Evolutionary conservation across 1,140 invertebrate species (phyloP).

Genomic region (Pseudomyrmex gracilis): DNA sequence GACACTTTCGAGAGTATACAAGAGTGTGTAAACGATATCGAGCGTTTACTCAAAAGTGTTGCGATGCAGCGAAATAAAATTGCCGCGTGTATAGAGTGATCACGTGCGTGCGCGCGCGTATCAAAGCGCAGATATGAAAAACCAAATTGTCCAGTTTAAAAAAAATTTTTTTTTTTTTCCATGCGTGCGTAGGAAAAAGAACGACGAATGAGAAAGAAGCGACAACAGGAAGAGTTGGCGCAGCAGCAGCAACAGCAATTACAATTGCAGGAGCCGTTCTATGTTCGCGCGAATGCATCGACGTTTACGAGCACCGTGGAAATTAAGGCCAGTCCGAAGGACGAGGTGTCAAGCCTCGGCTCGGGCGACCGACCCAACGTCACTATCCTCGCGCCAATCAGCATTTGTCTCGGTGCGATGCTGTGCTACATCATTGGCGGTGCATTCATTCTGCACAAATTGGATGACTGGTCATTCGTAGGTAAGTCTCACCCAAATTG

Average conservation of each 20-base stretch:
- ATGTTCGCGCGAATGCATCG: conserved; percentile 91
- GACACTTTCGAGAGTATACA: conserved; percentile 36
- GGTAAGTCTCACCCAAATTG: conserved; percentile 70
- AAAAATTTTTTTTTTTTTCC: conserved; percentile 19
- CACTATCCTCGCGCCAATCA: conserved; percentile 91
- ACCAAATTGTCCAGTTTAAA: conserved; percentile 4
- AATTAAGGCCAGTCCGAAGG: conserved; percentile 88
- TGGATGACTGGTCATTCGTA: conserved; percentile 94
- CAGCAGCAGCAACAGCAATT: conserved; percentile 88
- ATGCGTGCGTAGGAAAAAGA: conserved; percentile 87
- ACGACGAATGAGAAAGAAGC: conserved; percentile 90
- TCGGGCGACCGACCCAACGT: conserved; percentile 88
- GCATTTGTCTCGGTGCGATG: conserved; percentile 92
- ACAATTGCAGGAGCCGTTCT: conserved; percentile 92
- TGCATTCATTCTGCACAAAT: conserved; percentile 93
- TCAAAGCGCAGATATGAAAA: conserved; percentile 2
- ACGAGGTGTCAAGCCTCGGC: conserved; percentile 83
- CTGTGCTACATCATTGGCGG: conserved; percentile 94
- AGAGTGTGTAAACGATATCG: conserved; percentile 47
- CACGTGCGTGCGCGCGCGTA: not conserved
- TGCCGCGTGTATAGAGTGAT: conserved; percentile 4
- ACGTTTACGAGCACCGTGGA: conserved; percentile 90
- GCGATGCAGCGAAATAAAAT: conserved; percentile 31
- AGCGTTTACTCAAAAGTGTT: conserved; percentile 39
- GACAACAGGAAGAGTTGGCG: conserved; percentile 91